phyloP scores from a whole-genome alignment of 2,888 invertebrate genomes.

The Drosophila nr. perissopoda region DNA sequence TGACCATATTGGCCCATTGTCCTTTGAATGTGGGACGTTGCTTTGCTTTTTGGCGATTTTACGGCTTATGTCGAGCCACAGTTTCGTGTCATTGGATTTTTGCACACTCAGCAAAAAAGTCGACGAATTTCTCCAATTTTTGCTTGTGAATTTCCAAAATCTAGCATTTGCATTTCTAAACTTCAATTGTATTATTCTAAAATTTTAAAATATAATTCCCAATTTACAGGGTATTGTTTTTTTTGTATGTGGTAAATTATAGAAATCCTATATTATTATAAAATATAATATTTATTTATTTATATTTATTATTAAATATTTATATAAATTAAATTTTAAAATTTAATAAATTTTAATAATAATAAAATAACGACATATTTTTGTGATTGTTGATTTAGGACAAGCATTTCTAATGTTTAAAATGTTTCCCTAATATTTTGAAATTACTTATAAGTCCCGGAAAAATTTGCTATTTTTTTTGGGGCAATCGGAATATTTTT shows the following conservation, averaged over 20 bases:
- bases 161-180: background rate
- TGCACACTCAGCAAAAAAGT: background rate
- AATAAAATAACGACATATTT: background rate
- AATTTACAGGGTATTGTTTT: background rate
- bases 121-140: background rate
- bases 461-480: background rate
- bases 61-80: constrained; percentile 77
- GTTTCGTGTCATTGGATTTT: constrained; percentile 21
- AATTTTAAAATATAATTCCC: no score
- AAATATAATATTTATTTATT: no score
- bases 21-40: constrained; percentile 51
- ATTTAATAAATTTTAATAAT: background rate
- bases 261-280: background rate
- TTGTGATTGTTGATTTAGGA: background rate
- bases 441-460: background rate
- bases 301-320: background rate
- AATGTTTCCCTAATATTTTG: background rate
- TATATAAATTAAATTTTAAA: no score
- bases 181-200: background rate
- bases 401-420: background rate
- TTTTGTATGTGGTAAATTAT: background rate
- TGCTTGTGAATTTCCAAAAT: background rate
- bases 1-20: constrained; percentile 56
- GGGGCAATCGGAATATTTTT: no score
- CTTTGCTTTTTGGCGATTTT: constrained; percentile 80